These are phyloP conservation scores for Larimichthys crocea DNA, from an alignment of 2,113 vertebrate genomes.

Conservation along the genomic window DNA sequence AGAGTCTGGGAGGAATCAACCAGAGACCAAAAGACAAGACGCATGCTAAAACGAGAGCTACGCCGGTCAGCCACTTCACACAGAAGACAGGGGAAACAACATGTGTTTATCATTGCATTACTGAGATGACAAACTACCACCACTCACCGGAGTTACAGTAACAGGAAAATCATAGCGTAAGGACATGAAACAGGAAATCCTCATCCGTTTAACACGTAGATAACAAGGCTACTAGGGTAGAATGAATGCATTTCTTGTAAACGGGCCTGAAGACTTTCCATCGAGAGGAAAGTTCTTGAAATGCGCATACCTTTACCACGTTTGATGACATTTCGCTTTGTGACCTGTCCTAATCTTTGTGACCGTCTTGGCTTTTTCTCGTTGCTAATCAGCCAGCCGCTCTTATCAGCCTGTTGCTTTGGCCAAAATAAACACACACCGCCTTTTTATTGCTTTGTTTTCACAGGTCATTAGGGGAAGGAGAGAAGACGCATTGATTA, in stretches of 20 bases:
- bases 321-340: slow-evolving; percentile 51
- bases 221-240: not conserved
- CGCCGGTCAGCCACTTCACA: slow-evolving; percentile 57
- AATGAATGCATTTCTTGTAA: not conserved
- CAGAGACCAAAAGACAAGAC: slow-evolving; percentile 54
- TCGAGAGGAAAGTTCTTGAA: slow-evolving; percentile 16
- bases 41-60: slow-evolving; percentile 38
- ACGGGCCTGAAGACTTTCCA: not conserved
- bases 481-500: slow-evolving; percentile 81
- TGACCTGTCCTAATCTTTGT: slow-evolving; percentile 67
- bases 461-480: slow-evolving; percentile 82
- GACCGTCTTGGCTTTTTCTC: slow-evolving; percentile 73
- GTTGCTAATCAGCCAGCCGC: slow-evolving; percentile 74
- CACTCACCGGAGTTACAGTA: slow-evolving; percentile 29
- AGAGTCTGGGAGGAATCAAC: slow-evolving; percentile 58
- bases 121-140: slow-evolving; percentile 52
- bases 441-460: slow-evolving; percentile 83
- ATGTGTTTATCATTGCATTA: slow-evolving; percentile 46
- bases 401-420: slow-evolving; percentile 81
- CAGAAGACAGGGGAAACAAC: slow-evolving; percentile 46
- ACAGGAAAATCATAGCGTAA: slow-evolving; percentile 24
- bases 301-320: slow-evolving; percentile 48
- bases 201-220: slow-evolving; percentile 33
- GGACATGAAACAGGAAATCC: slow-evolving; percentile 44
- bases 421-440: slow-evolving; percentile 86